phyloP scores from a whole-genome alignment of 2,113 vertebrate species.

The Phrynosoma blainvillii region DNA sequence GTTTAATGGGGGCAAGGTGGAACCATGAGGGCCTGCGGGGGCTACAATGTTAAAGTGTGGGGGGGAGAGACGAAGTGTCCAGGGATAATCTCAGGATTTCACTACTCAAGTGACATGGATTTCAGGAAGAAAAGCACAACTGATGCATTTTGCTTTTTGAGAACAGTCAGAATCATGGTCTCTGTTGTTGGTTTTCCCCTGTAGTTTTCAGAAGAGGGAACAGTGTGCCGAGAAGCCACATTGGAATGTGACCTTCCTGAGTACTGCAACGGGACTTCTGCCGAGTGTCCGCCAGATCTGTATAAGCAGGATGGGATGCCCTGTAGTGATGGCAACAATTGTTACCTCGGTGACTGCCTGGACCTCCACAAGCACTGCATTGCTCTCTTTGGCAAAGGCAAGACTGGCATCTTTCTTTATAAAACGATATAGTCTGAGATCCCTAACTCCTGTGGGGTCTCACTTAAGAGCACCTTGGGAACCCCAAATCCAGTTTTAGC shows the following conservation, averaged over 20 bases:
- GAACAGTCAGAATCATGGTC: background rate
- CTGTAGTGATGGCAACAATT: constrained; percentile 72
- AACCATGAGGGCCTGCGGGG: too few species aligned
- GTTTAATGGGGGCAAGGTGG: too few species aligned
- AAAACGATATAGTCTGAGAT: background rate
- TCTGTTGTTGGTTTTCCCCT: background rate
- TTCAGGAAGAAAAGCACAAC: background rate
- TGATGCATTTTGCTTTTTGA: too few species aligned
- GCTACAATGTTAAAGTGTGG: too few species aligned
- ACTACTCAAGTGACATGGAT: too few species aligned
- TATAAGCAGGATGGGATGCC: constrained; percentile 79
- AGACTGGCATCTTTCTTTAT: constrained; percentile 19
- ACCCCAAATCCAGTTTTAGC: background rate
- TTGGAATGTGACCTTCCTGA: constrained; percentile 81
- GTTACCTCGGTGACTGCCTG: constrained; percentile 80
- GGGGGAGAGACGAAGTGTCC: too few species aligned
- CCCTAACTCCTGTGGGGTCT: background rate
- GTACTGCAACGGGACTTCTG: constrained; percentile 79
- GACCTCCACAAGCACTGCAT: constrained; percentile 76
- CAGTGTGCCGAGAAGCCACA: constrained; percentile 68
- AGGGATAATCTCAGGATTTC: too few species aligned
- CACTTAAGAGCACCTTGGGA: background rate
- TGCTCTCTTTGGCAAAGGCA: constrained; percentile 78
- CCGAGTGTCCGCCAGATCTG: constrained; percentile 77
- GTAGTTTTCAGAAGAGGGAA: constrained; percentile 52